phyloP scores from a whole-genome alignment of 1,140 invertebrate genomes.

The Piezodorus guildinii region DNA sequence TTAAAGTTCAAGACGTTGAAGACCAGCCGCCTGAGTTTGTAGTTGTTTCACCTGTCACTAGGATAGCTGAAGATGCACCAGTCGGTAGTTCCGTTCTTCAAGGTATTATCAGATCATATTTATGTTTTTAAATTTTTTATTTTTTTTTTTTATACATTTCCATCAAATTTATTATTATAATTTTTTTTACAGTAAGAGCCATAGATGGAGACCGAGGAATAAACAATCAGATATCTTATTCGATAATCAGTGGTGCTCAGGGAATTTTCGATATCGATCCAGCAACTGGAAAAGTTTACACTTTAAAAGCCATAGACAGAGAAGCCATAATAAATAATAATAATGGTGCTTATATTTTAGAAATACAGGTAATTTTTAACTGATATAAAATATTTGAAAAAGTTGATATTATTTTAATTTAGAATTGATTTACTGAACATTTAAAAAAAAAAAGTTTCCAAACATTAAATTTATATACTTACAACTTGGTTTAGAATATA shows the following conservation, averaged over 20 bases:
- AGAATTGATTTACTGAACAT: too few species aligned
- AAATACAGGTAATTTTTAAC: slow-evolving; percentile 54
- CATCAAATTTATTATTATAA: too few species aligned
- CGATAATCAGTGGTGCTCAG: slow-evolving; percentile 55
- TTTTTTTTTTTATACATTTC: too few species aligned
- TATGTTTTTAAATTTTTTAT: too few species aligned
- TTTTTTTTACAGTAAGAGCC: slow-evolving; percentile 54
- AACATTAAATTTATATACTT: too few species aligned
- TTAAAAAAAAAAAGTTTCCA: too few species aligned
- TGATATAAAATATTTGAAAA: neutral
- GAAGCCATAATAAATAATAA: slow-evolving; percentile 63
- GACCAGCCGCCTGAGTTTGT: slow-evolving; percentile 86
- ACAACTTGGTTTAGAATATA: too few species aligned
- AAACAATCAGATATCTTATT: slow-evolving; percentile 77
- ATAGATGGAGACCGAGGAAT: slow-evolving; percentile 85
- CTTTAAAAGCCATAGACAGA: slow-evolving; percentile 61
- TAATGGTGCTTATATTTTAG: slow-evolving; percentile 76
- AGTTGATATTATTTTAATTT: neutral
- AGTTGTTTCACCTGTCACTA: slow-evolving; percentile 69
- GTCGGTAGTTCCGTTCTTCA: slow-evolving; percentile 68
- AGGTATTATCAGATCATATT: slow-evolving; percentile 39
- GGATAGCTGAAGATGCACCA: slow-evolving; percentile 72
- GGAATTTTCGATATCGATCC: slow-evolving; percentile 63
- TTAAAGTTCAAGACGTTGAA: slow-evolving; percentile 79
- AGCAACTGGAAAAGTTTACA: slow-evolving; percentile 66